phyloP scores from a whole-genome alignment of 2,797 vertebrate species.

The Enteromius paludinosus region DNA sequence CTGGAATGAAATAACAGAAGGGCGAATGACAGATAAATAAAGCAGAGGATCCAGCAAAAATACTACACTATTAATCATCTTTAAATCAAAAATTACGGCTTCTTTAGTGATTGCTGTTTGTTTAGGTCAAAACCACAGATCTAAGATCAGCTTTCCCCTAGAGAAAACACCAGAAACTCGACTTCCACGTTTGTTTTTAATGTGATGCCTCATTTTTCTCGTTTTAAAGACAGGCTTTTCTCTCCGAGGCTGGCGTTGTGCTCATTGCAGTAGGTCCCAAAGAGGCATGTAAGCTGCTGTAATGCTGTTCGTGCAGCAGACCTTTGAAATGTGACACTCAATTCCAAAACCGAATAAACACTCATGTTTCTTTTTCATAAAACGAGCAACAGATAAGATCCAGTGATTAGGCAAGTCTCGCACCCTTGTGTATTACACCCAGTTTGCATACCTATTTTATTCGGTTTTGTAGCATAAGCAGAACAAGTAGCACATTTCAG shows the following conservation, averaged over 20 bases:
- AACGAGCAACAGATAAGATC: slow-evolving; percentile 73
- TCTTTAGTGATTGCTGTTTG: slow-evolving; percentile 27
- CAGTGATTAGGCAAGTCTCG: slow-evolving; percentile 55
- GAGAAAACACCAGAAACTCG: slow-evolving; percentile 37
- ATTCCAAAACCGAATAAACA: slow-evolving; percentile 77
- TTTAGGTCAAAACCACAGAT: slow-evolving; percentile 35
- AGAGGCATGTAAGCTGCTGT: slow-evolving; percentile 62
- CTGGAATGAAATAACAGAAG: slow-evolving; percentile 33
- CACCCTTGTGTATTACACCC: slow-evolving; percentile 58
- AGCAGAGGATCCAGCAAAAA: slow-evolving; percentile 39
- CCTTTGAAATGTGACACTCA: slow-evolving; percentile 78
- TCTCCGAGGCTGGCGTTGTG: slow-evolving; percentile 57
- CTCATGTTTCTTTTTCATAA: slow-evolving; percentile 54
- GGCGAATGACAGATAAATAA: slow-evolving; percentile 19
- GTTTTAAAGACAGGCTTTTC: slow-evolving; percentile 38
- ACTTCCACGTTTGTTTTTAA: slow-evolving; percentile 40
- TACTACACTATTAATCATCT: slow-evolving; percentile 37
- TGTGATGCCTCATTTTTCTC: slow-evolving; percentile 36
- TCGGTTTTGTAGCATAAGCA: background rate
- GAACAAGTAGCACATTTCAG: background rate
- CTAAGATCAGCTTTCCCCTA: slow-evolving; percentile 37
- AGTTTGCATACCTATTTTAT: background rate
- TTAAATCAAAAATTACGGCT: slow-evolving; percentile 40
- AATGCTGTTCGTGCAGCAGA: slow-evolving; percentile 63
- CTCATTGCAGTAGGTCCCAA: slow-evolving; percentile 57